A percentile compares a stretch with the other conserved stretches of the same genome.
Conservation (phyloP, 2,888 invertebrate genomes). For the Troglohyphantes excavatus region DNA sequence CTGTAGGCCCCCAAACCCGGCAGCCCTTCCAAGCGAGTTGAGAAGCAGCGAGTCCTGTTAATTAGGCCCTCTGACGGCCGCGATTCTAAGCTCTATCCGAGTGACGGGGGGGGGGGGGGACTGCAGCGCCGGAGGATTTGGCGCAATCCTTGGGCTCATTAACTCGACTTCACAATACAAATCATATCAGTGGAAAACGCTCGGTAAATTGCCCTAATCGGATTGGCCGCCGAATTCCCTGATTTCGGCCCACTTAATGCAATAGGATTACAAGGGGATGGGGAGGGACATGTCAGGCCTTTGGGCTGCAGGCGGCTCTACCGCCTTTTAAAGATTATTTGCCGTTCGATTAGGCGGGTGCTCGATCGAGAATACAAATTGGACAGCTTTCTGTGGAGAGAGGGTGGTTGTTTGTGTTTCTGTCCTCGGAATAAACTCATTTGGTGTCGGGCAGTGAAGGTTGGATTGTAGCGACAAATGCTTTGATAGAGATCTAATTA, state of each 20-base stretch:
- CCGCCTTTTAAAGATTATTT: constrained; percentile 75
- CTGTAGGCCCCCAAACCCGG: background rate
- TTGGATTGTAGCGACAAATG: too few species aligned
- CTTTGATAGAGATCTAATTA: too few species aligned
- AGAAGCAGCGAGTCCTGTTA: constrained; percentile 69
- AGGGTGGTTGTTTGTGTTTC: too few species aligned
- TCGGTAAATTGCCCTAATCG: constrained; percentile 78
- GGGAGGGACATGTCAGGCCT: constrained; percentile 65
- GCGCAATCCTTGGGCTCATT: constrained; percentile 77
- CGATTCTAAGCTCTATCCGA: constrained; percentile 65
- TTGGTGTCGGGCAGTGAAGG: too few species aligned
- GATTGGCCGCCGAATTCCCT: constrained; percentile 75
- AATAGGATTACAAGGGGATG: constrained; percentile 71
- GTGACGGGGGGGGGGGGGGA: constrained; percentile 52
- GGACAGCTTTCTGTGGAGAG: background rate
- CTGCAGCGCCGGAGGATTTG: constrained; percentile 71
- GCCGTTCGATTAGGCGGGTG: constrained; percentile 61
- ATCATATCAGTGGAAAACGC: constrained; percentile 78
- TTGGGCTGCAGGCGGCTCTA: background rate
- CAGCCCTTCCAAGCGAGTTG: constrained; percentile 28
- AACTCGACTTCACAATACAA: constrained; percentile 78
- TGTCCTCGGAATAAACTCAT: too few species aligned
- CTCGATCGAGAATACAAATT: constrained; percentile 10
- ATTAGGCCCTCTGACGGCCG: constrained; percentile 78
- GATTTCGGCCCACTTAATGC: constrained; percentile 78